A percentile compares a stretch with the other conserved stretches of the same genome.
Conservation (phyloP, 2,888 invertebrate genomes). For the Rhorus exstirpatorius region DNA sequence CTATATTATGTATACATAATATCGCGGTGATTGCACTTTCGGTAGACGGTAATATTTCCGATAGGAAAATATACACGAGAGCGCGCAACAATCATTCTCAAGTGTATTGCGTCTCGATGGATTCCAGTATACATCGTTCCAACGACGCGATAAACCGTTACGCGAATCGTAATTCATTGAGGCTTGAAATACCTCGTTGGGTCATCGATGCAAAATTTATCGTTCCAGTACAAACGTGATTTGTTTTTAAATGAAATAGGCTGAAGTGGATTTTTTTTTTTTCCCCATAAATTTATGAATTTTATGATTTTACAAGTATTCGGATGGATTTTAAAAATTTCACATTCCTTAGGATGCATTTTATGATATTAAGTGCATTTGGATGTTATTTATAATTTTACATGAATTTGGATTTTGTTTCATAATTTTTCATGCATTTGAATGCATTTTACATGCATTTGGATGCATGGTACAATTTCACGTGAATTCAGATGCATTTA, state of each 20-base stretch:
- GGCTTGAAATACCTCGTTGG: slow-evolving; percentile 74
- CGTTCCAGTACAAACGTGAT: neutral
- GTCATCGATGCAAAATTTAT: slow-evolving; percentile 39
- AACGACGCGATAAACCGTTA: slow-evolving; percentile 80
- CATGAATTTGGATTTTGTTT: too few species aligned
- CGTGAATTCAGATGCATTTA: too few species aligned
- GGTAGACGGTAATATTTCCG: slow-evolving; percentile 31
- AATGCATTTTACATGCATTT: too few species aligned
- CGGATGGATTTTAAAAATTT: neutral
- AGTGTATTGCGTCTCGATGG: slow-evolving; percentile 25
- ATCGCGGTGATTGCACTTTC: slow-evolving; percentile 56
- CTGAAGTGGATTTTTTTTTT: slow-evolving; percentile 9
- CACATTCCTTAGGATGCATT: too few species aligned
- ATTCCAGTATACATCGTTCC: slow-evolving; percentile 50
- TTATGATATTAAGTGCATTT: too few species aligned
- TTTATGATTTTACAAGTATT: slow-evolving; percentile 13
- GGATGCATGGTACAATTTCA: too few species aligned
- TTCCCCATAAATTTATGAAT: slow-evolving; percentile 19
- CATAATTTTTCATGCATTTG: too few species aligned
- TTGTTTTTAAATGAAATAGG: neutral
- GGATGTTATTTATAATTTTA: too few species aligned
- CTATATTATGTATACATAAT: too few species aligned
- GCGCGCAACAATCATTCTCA: slow-evolving; percentile 13
- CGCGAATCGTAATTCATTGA: slow-evolving; percentile 73
- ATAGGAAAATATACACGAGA: slow-evolving; percentile 20